These are phyloP conservation scores for Zaprionus camerounensis DNA, from an alignment of 1,140 invertebrate genomes.

Conservation along the genomic window DNA sequence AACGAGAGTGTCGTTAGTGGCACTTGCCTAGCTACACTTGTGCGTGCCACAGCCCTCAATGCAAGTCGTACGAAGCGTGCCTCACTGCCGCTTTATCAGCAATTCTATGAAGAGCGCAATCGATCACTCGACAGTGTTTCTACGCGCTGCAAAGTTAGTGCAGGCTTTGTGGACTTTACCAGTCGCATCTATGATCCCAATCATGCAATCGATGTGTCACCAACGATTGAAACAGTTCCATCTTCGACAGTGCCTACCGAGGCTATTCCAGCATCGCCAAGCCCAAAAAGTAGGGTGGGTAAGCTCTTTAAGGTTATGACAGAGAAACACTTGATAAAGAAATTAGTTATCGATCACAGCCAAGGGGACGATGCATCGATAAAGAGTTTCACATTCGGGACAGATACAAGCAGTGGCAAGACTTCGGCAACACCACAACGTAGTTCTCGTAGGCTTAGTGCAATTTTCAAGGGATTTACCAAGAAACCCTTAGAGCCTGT, in stretches of 20 bases:
- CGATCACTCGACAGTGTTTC: slow-evolving; percentile 95
- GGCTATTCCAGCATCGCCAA: slow-evolving; percentile 21
- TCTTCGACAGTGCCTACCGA: slow-evolving; percentile 72
- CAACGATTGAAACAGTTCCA: slow-evolving; percentile 59
- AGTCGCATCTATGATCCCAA: slow-evolving; percentile 93
- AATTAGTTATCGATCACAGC: no score
- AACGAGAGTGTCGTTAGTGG: slow-evolving; percentile 96
- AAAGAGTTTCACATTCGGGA: slow-evolving; percentile 43
- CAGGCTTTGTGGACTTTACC: slow-evolving; percentile 96
- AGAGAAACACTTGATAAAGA: no score
- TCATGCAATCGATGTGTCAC: slow-evolving; percentile 79
- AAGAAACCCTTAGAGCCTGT: slow-evolving; percentile 55
- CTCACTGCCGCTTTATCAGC: slow-evolving; percentile 94
- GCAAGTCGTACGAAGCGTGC: slow-evolving; percentile 96
- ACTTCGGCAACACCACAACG: slow-evolving; percentile 81
- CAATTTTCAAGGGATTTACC: slow-evolving; percentile 85
- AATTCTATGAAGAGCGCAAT: slow-evolving; percentile 96
- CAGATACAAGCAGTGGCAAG: slow-evolving; percentile 56
- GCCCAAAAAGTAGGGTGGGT: background rate
- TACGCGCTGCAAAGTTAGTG: slow-evolving; percentile 93
- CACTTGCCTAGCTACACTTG: slow-evolving; percentile 92
- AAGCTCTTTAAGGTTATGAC: no score
- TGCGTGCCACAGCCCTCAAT: slow-evolving; percentile 95
- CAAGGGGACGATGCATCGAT: no score
- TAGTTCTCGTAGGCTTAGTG: slow-evolving; percentile 84